Evolutionary conservation across 2,888 invertebrate genomes (phyloP), one percentile per base, ranked within the genome.

Genomic region (Coenonympha arcania): DNA sequence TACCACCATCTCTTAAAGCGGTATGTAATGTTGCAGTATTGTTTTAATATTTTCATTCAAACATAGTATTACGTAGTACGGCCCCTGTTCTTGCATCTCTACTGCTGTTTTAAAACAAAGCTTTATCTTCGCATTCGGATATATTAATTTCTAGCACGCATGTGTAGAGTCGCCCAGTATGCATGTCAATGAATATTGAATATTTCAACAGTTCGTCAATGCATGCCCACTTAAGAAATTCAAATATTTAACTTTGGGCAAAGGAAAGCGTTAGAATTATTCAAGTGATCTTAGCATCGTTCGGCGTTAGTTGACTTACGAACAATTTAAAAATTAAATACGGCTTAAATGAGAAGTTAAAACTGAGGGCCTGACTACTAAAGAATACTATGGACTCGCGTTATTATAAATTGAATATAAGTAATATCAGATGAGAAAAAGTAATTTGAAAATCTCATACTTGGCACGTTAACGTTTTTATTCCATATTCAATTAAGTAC

Each of bases 201-300:
- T 76, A 79, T 72, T 74, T 76, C 76, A 68, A 74, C 76, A 76
- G 76, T 72, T 78, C 78, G 77, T 78, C 80, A 79, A 78, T 82
- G 82, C 76, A 79, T 73, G 79, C 78, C 79, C 85, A 84, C 86
- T 86, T 86, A 85, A 82, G 73, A 76, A 79, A 83, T 83, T 78
- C 76, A 85, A 86, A 86, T 86, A 86, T 86, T 86, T 81, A 73
- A 73, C 80, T 67, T 77, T 80, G 82, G 79, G 75, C 81, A 78
- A 81, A 86, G 80, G 79, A 86, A 86, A 86, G 86, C 85, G 86
- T 86, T 85, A 85, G 84, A 83, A 85, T n/a, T n/a, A n/a, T 84
- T 86, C 83, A 85, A 86, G 86, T 85, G 85, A 85, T 86, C 83
- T 79, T 68, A 68, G 70, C 77, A 73, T 65, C 71, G 74, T 71